Evolutionary conservation across 2,797 vertebrate species (phyloP), one percentile per base, ranked within the genome.

Genomic region (Gambelia wislizenii): DNA sequence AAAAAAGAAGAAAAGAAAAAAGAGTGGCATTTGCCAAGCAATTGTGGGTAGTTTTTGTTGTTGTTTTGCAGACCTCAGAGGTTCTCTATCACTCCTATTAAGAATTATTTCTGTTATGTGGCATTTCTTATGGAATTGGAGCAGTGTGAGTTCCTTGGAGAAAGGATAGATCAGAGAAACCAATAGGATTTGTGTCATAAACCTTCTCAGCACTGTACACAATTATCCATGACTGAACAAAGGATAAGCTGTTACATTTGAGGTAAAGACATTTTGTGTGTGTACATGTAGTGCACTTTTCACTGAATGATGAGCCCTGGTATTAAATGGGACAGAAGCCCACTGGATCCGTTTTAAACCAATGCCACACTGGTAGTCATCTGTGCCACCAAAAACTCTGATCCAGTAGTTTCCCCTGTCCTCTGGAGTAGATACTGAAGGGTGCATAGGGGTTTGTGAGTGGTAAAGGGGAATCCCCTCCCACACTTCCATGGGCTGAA

Each of bases 61-160:
- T 14, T 18, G 49, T 77, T 39, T 9, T 75, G 27, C 72, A 77
- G n/a, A 12, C 20, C 16, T 27, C 75, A 47, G 61, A 86, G 44
- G 52, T 52, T 25, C 30, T 27, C 30, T 49, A 47, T 78, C 33
- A 78, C 54, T 86, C 69, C 61, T 86, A 47, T 7, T 86, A 86
- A 64, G 74, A 76, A 18, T 64, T 77, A 74, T 77, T 86, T 86
- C 44, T 78, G 22, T 61, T 56, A 85, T 30, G 42, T 54, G 61
- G 8, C 27, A 42, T 54, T 87, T 87, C 67, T 80, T 52, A 69
- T 54, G 61, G 27, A 16, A 52, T 79, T 87, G 47, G 61, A 80
- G 47, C 49, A 54, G 2, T 80, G 22, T 59, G 52, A 30, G 14
- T 12, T 75, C 36, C 52, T 70, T n/a, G 2, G 33, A 56, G 13